A percentile compares a stretch with the other conserved stretches of the same genome.
These are phyloP conservation scores for Myotis myotis DNA, from an alignment of 2,797 vertebrate species.

Conservation along the genomic window DNA sequence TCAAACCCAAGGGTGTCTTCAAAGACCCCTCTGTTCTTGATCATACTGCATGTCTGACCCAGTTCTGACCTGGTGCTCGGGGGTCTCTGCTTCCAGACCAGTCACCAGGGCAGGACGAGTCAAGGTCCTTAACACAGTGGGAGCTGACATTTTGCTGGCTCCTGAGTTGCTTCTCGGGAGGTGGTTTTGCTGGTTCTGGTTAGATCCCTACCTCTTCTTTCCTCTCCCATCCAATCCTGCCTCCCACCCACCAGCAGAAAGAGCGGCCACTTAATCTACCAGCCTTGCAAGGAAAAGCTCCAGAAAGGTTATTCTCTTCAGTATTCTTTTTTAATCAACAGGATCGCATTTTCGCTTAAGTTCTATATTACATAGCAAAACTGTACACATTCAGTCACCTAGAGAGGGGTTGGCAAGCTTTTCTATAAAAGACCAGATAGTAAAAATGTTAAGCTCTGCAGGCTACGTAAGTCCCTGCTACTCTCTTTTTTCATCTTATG, in stretches of 20 bases:
- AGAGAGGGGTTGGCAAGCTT: too few relatives aligned
- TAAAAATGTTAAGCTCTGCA: too few relatives aligned
- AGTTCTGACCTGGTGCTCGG: background rate
- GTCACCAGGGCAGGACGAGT: background rate
- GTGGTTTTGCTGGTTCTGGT: background rate
- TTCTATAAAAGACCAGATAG: background rate
- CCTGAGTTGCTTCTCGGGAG: background rate
- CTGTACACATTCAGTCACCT: too few relatives aligned
- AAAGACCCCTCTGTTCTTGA: background rate
- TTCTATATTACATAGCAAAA: accelerated
- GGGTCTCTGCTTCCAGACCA: background rate
- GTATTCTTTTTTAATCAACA: background rate
- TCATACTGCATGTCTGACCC: accelerated
- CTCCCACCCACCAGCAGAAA: background rate
- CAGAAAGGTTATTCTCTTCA: background rate
- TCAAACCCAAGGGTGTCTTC: background rate
- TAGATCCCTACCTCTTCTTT: background rate
- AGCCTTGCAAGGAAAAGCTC: background rate
- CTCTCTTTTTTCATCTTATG: background rate
- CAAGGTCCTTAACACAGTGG: background rate
- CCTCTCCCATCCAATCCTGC: background rate
- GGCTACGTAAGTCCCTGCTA: background rate
- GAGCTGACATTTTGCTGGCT: background rate
- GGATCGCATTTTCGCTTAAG: background rate
- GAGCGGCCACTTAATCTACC: accelerated